Base-by-base conservation (phyloP, 37 sponge, comb jelly and placozoan genomes). In the Axinella damicornis region DNA sequence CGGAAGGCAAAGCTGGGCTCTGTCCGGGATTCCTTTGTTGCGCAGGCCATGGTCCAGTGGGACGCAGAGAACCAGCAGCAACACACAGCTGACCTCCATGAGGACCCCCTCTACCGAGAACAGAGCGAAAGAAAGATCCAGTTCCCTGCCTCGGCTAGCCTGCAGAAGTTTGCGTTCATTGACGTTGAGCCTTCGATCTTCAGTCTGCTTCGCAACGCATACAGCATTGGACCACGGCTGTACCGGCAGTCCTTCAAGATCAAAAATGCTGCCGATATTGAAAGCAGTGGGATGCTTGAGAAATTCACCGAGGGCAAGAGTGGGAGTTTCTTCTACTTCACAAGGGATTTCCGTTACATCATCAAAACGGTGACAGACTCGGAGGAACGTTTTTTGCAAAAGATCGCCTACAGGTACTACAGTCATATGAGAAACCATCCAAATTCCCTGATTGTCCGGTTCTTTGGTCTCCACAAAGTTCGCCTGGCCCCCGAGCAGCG, bases 311-410 rank as follows among this genome's bases (percentile, higher is more conserved):
- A 97, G 36, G 97, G 97, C 22, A 94, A 92, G 74, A 94, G 95
- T 74, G 97, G 97, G 0, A 92, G 93, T 77, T 97, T 97, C 80
- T 97, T 97, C 81, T 97, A 94, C 87, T 97, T 94, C 88, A 85
- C 95, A 1, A 80, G 70, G 17, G 95, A 97, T 52, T 87, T 53
- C 39, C 80, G 88, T 32, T 97, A 84, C 85, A 97, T 97, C 54
- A 91, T 97, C 31, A 97, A 97, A 74, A 97, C 97, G 0, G 88
- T 97, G 32, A 90, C 84, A 9, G 46, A 73, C 15, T 68, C 53
- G 22, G 97, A 97, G 72, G 77, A 93, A 61, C 53, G 28, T 9
- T 88, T 92, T 53, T 75, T 97, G 33, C 65, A 71, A 32, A 76
- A 78, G 72, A 76, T 92, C 17, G 79, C 88, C 19, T 62, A 70